These are phyloP conservation scores for Ladona fulva DNA, from an alignment of 1,140 invertebrate genomes.

Conservation along the genomic window DNA sequence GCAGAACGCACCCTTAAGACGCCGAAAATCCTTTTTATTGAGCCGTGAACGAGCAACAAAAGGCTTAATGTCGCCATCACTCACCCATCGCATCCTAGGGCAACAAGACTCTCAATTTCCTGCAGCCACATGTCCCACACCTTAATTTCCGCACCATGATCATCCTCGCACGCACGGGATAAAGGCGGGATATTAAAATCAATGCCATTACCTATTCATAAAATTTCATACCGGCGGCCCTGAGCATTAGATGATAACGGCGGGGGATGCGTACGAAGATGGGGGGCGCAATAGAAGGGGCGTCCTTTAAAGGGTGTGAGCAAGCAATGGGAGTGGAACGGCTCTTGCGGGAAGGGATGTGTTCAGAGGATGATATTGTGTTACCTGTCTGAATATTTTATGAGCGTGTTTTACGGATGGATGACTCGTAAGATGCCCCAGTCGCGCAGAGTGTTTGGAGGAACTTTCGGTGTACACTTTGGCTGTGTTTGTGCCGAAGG, in stretches of 20 bases:
- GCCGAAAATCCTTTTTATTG: too few species aligned
- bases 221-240: constrained; percentile 23
- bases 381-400: constrained; percentile 30
- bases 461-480: neutral
- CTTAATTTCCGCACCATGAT: constrained; percentile 8
- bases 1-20: too few species aligned
- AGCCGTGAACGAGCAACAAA: too few species aligned
- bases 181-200: constrained; percentile 26
- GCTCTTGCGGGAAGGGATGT: constrained; percentile 20
- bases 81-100: neutral
- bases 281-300: constrained; percentile 32
- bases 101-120: too few species aligned
- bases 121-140: neutral
- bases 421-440: neutral
- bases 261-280: constrained; percentile 39
- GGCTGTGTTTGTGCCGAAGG: too few species aligned
- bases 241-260: constrained; percentile 12
- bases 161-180: constrained; percentile 17
- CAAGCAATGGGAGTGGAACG: constrained; percentile 26
- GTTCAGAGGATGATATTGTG: constrained; percentile 26
- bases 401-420: constrained; percentile 15
- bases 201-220: constrained; percentile 29
- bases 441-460: neutral
- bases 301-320: neutral
- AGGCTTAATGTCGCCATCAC: neutral